A percentile compares a stretch with the other conserved stretches of the same genome.
These are phyloP conservation scores for Dreissena polymorpha DNA, from an alignment of 1,140 invertebrate genomes.

Conservation along the genomic window DNA sequence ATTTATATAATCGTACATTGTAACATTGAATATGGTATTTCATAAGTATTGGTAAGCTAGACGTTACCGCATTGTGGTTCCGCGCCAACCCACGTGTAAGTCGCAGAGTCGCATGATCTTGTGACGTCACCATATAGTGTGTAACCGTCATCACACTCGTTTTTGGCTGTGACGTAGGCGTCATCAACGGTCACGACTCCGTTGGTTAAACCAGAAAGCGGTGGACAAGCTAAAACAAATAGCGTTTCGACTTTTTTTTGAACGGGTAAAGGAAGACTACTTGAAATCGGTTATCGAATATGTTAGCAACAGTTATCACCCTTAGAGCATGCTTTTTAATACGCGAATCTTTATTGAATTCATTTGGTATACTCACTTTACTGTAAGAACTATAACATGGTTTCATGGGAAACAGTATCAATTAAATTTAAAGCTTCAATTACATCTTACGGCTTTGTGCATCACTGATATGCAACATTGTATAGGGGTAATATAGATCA, in stretches of 20 bases:
- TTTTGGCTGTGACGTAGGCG: constrained; percentile 5
- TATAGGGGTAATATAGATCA: no score
- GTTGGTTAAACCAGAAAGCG: background rate
- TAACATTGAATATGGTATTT: background rate
- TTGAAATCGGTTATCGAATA: background rate
- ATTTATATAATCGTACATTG: no score
- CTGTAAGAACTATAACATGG: background rate
- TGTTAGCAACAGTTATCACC: background rate
- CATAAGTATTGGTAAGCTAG: background rate
- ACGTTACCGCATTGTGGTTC: constrained; percentile 34
- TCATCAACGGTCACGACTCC: constrained; percentile 7
- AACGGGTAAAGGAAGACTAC: background rate
- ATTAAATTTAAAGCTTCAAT: no score
- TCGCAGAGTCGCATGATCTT: constrained; percentile 4
- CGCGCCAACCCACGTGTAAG: constrained; percentile 19
- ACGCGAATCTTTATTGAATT: background rate
- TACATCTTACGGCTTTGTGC: no score
- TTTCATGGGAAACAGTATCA: no score
- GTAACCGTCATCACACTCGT: constrained; percentile 20
- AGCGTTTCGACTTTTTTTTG: background rate
- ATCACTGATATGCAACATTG: no score
- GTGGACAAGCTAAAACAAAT: constrained; percentile 9
- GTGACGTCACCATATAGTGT: constrained; percentile 13
- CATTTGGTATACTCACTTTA: background rate
- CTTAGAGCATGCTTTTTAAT: background rate